Evolutionary conservation across 2,888 invertebrate genomes (phyloP), one percentile per base, ranked within the genome.

Genomic region (Gnatocerus cornutus): DNA sequence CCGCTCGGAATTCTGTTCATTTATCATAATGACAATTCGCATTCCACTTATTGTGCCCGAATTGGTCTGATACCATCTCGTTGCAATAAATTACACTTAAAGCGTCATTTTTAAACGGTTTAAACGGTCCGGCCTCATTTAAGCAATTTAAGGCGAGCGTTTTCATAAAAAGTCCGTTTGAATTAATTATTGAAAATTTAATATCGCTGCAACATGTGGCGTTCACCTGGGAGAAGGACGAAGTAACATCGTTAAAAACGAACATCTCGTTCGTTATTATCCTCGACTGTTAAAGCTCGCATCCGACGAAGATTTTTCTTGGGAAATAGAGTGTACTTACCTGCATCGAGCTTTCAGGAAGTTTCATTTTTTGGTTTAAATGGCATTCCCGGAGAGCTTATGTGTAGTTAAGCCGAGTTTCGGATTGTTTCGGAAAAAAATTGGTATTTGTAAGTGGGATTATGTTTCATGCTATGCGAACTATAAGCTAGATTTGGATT

Each of bases 61-160:
- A 61, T 56, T 56, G 61, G 50, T 50, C 29, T 61, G 61, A 48
- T 37, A 33, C 13, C 61, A 48, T 61, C 37, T 16, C 48, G 12
- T 12, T 29, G 14, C 52, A 63, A 63, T 63, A 63, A 63, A 63
- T 63, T 63, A 63, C 63, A 63, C 39, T 63, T 63, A 63, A 52
- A 63, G 52, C 37, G 56, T 56, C 56, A 41, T 63, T 37, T 21
- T 61, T 48, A 63, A 63, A 43, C 29, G 63, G 41, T 30, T 21
- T 61, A 33, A 61, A 46, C 29, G 46, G 33, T 9, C 63, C 6
- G 21, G 48, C 48, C 62, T 21, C 41, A 41, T 53, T 63, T 14
- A 5, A 8, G 30, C 16, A 37, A 37, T 61, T 61, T 30, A 48
- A 39, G 10, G 5, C 43, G 43, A 39, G 29, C 37, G 46, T 61